These are phyloP conservation scores for Orthosia cruda DNA, from an alignment of 2,888 invertebrate genomes.

Conservation along the genomic window DNA sequence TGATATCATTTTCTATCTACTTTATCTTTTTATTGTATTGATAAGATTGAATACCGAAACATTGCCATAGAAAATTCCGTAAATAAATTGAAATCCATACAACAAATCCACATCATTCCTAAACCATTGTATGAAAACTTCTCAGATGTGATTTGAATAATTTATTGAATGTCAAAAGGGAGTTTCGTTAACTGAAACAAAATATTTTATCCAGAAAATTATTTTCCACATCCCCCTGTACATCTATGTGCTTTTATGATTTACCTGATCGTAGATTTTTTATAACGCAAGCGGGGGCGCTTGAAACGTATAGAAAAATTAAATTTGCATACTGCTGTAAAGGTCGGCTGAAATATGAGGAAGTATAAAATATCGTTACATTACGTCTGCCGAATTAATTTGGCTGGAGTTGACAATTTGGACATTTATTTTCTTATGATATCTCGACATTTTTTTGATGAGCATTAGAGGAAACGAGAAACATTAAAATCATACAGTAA, in stretches of 20 bases:
- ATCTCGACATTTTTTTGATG: not conserved
- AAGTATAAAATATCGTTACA: constrained; percentile 23
- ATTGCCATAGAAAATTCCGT: no score
- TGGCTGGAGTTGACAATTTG: constrained; percentile 11
- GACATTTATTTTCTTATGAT: not conserved
- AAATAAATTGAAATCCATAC: constrained; percentile 26
- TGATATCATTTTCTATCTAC: constrained; percentile 5
- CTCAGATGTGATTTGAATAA: constrained; percentile 64
- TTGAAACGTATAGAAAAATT: constrained; percentile 74
- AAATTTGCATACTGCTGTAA: constrained; percentile 75
- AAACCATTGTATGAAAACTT: constrained; percentile 36
- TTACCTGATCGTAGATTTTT: constrained; percentile 77
- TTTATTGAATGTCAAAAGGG: constrained; percentile 67
- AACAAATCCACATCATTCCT: constrained; percentile 22
- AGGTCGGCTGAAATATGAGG: constrained; percentile 54
- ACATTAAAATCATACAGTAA: no score
- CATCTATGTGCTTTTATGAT: constrained; percentile 71
- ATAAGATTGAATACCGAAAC: not conserved
- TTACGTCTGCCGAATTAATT: constrained; percentile 18
- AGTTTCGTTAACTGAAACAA: constrained; percentile 52
- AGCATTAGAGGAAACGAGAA: no score
- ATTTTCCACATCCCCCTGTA: constrained; percentile 59
- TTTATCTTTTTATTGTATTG: constrained; percentile 19
- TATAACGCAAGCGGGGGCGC: constrained; percentile 68
- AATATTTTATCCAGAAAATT: constrained; percentile 64